Percentiles rank a stretch among this genome's conserved stretches.
These are phyloP conservation scores for Catocala nupta DNA, from an alignment of 2,888 invertebrate genomes.

Conservation along the genomic window DNA sequence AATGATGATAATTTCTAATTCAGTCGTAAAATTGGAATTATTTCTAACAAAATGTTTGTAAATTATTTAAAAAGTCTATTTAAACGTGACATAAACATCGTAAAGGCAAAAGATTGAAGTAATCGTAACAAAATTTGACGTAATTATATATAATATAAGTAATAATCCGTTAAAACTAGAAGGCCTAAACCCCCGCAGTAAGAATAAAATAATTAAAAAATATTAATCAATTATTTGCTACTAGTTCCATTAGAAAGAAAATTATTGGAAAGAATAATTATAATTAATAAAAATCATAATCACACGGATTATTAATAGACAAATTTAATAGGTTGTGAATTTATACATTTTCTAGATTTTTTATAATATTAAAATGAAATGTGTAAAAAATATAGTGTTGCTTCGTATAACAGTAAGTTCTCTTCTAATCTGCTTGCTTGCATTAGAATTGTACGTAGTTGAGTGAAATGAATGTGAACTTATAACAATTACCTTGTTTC, in stretches of 20 bases:
- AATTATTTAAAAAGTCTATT: too few species aligned
- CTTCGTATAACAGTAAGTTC: conserved; percentile 57
- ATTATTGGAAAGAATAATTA: conserved; percentile 53
- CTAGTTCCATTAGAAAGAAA: conserved; percentile 56
- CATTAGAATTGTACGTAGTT: conserved; percentile 44
- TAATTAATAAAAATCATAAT: conserved; percentile 52
- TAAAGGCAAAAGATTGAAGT: background rate
- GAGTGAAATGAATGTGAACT: conserved; percentile 28
- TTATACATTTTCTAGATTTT: conserved; percentile 87
- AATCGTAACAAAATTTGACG: conserved; percentile 23
- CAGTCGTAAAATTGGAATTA: too few species aligned
- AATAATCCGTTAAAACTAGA: conserved; percentile 50
- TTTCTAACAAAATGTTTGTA: too few species aligned
- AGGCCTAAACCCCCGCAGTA: conserved; percentile 66
- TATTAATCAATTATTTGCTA: conserved; percentile 50
- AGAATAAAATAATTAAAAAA: conserved; percentile 38
- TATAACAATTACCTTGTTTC: background rate
- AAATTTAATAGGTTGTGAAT: conserved; percentile 86
- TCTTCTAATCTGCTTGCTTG: conserved; percentile 66
- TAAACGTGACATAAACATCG: too few species aligned
- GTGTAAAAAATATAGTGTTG: conserved; percentile 60
- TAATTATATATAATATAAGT: conserved; percentile 29
- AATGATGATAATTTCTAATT: too few species aligned
- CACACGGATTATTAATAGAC: conserved; percentile 71
- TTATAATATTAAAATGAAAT: conserved; percentile 75